Evolutionary conservation across 1,140 invertebrate genomes (phyloP).

Genomic region (Drosophila virilis): DNA sequence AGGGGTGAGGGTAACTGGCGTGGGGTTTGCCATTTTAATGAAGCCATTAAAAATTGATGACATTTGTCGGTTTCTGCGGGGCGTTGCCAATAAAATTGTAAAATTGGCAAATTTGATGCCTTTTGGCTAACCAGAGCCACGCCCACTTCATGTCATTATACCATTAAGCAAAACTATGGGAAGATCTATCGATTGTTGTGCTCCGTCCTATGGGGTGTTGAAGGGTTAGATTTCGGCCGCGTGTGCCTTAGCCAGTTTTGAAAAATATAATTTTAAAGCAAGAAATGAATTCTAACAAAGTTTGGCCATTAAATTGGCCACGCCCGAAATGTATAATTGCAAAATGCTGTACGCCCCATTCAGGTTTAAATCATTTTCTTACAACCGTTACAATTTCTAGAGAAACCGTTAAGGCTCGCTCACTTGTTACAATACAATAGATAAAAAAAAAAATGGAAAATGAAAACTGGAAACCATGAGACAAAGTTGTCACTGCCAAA

Average conservation of each 20-base stretch:
- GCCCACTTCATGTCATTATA: constrained; percentile 48
- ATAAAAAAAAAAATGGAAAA: constrained; percentile 12
- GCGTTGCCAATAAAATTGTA: constrained; percentile 67
- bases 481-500: constrained; percentile 50
- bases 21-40: constrained; percentile 56
- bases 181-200: constrained; percentile 39
- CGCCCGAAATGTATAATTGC: constrained; percentile 63
- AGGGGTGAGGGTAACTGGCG: constrained; percentile 29
- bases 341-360: constrained; percentile 60
- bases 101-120: constrained; percentile 74
- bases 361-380: constrained; percentile 7
- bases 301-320: constrained; percentile 74
- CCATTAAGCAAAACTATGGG: constrained; percentile 3
- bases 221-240: constrained; percentile 58
- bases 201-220: constrained; percentile 23
- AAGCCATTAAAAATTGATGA: constrained; percentile 77
- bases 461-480: constrained; percentile 55
- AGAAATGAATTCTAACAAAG: constrained; percentile 48
- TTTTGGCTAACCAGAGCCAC: constrained; percentile 36
- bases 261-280: neutral
- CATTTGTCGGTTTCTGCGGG: constrained; percentile 71
- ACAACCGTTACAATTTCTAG: constrained; percentile 52
- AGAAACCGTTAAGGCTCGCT: constrained; percentile 56
- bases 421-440: constrained; percentile 61
- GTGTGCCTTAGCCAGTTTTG: constrained; percentile 15